Conservation (phyloP, 2,888 invertebrate genomes). For the Amblyteles armatorius region DNA sequence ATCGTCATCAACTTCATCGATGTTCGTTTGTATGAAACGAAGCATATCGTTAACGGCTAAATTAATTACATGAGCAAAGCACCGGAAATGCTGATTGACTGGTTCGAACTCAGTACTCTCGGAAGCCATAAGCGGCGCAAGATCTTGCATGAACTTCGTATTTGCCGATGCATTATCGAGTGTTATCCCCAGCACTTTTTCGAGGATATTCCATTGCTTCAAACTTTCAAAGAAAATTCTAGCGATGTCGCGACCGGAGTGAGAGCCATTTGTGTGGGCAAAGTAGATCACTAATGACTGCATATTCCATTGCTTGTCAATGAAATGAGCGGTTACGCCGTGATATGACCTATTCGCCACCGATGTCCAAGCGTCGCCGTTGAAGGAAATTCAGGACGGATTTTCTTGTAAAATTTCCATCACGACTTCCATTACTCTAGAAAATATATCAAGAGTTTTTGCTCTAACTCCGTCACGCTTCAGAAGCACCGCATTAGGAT, state of each 20-base stretch:
- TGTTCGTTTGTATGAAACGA: not conserved
- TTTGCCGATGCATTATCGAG: constrained; percentile 61
- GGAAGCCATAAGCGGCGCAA: constrained; percentile 29
- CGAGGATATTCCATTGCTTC: constrained; percentile 34
- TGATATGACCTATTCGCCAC: constrained; percentile 12
- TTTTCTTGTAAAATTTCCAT: constrained; percentile 11
- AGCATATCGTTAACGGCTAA: constrained; percentile 30
- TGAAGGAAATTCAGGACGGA: constrained; percentile 29
- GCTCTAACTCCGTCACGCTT: not conserved
- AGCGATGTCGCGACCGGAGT: constrained; percentile 62
- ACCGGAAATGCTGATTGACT: constrained; percentile 46
- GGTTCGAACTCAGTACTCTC: constrained; percentile 42
- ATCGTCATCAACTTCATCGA: constrained; percentile 1
- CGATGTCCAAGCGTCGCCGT: constrained; percentile 42
- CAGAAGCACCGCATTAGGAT: no score
- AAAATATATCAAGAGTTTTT: not conserved
- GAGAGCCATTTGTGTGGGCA: constrained; percentile 58
- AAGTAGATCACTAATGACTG: constrained; percentile 68
- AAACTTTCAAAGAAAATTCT: constrained; percentile 38
- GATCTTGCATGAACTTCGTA: constrained; percentile 54
- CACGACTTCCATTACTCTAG: not conserved
- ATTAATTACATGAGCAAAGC: constrained; percentile 44
- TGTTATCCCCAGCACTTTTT: constrained; percentile 63
- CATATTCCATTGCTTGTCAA: constrained; percentile 1
- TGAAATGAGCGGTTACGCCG: not conserved